phyloP scores from a whole-genome alignment of 2,888 invertebrate genomes.

The Lingula anatina region DNA sequence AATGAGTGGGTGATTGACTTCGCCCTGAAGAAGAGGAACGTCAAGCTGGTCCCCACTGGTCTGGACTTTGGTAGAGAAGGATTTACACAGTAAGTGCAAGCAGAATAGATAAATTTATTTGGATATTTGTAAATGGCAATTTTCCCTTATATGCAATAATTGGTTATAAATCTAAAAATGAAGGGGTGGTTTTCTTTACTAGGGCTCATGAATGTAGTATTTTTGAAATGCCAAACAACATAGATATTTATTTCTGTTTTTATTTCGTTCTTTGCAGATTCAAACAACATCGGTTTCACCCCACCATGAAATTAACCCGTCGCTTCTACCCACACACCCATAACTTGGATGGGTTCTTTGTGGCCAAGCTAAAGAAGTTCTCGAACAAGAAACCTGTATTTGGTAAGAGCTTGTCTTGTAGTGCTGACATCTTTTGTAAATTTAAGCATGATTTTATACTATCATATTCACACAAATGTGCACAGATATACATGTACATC shows the following conservation, averaged over 20 bases:
- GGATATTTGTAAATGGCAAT: too few species aligned
- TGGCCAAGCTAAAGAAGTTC: slow-evolving; percentile 95
- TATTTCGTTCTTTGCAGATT: slow-evolving; percentile 54
- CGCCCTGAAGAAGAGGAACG: slow-evolving; percentile 81
- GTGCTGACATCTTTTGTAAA: too few species aligned
- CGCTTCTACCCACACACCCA: slow-evolving; percentile 97
- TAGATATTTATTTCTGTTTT: too few species aligned
- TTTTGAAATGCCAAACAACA: too few species aligned
- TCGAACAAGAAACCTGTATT: slow-evolving; percentile 38
- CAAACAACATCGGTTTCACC: slow-evolving; percentile 70
- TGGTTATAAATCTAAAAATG: too few species aligned
- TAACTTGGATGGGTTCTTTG: slow-evolving; percentile 99
- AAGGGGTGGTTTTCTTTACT: too few species aligned
- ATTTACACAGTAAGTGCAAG: slow-evolving; percentile 67
- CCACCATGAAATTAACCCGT: slow-evolving; percentile 77
- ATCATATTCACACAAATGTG: too few species aligned
- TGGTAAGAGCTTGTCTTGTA: too few species aligned
- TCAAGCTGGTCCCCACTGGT: slow-evolving; percentile 88
- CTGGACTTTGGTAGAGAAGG: slow-evolving; percentile 94
- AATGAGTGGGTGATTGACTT: slow-evolving; percentile 97
- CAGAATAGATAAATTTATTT: neutral
- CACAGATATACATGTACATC: too few species aligned
- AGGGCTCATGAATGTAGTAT: too few species aligned
- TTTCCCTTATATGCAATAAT: too few species aligned
- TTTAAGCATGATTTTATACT: too few species aligned